Evolutionary conservation across 2,797 vertebrate genomes (phyloP).

Genomic region (Tolypeutes matacus): DNA sequence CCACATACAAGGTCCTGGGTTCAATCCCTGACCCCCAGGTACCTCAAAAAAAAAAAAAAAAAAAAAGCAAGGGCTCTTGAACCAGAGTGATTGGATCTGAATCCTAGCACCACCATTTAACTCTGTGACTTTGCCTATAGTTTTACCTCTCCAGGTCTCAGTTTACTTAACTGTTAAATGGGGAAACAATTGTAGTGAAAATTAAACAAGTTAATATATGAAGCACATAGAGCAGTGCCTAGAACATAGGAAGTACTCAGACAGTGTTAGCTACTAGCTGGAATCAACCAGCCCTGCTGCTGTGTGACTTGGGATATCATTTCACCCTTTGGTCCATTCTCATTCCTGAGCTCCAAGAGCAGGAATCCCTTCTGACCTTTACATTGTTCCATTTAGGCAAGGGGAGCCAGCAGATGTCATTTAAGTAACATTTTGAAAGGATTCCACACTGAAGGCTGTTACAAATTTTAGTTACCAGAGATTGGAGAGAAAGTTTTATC

Average conservation of each 20-base stretch:
- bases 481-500: background rate
- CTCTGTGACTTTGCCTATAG: background rate
- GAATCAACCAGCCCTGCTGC: background rate
- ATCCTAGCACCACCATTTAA: background rate
- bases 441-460: background rate
- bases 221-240: background rate
- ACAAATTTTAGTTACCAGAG: background rate
- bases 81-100: background rate
- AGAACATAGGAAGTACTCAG: background rate
- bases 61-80: background rate
- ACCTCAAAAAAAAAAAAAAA: too few species aligned
- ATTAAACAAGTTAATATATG: background rate
- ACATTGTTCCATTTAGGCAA: background rate
- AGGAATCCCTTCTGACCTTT: background rate
- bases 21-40: too few species aligned
- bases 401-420: background rate
- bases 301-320: background rate
- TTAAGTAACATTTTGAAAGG: conserved; percentile 16
- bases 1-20: too few species aligned
- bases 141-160: background rate
- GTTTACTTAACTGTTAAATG: background rate
- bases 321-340: background rate
- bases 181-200: background rate
- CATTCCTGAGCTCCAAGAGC: background rate
- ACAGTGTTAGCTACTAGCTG: background rate